These are phyloP conservation scores for Grammomys surdaster DNA, from an alignment of 2,113 vertebrate species.

Conservation along the genomic window DNA sequence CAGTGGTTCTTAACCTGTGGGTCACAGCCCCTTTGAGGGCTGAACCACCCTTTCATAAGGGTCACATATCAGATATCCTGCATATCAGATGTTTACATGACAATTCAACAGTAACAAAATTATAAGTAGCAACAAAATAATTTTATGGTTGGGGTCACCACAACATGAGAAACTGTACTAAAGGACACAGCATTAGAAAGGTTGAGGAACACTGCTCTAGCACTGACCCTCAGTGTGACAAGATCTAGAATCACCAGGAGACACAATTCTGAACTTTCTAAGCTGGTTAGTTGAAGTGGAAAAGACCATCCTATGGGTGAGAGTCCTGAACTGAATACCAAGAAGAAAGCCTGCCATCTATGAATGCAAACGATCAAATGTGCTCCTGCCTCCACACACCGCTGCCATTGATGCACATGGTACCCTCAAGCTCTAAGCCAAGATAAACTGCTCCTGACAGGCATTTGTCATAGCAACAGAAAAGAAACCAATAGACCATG, in stretches of 20 bases:
- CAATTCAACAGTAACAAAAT: background rate
- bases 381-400: background rate
- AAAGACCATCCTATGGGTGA: background rate
- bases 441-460: background rate
- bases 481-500: background rate
- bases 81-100: background rate
- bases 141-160: background rate
- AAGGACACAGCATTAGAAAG: background rate
- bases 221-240: background rate
- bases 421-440: background rate
- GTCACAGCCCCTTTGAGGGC: background rate
- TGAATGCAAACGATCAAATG: background rate
- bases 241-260: background rate
- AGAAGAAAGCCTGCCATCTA: background rate
- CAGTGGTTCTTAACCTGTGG: background rate
- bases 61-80: background rate
- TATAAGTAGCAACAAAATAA: background rate
- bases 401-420: background rate
- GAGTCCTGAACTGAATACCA: background rate
- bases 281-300: too few species aligned
- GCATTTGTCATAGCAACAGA: background rate
- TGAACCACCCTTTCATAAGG: background rate
- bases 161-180: background rate
- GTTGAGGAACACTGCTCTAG: background rate
- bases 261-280: background rate